Percentiles rank a stretch among this genome's conserved stretches.
phyloP scores from a whole-genome alignment of 2,797 vertebrate species.

The Triplophysa bombifrons region DNA sequence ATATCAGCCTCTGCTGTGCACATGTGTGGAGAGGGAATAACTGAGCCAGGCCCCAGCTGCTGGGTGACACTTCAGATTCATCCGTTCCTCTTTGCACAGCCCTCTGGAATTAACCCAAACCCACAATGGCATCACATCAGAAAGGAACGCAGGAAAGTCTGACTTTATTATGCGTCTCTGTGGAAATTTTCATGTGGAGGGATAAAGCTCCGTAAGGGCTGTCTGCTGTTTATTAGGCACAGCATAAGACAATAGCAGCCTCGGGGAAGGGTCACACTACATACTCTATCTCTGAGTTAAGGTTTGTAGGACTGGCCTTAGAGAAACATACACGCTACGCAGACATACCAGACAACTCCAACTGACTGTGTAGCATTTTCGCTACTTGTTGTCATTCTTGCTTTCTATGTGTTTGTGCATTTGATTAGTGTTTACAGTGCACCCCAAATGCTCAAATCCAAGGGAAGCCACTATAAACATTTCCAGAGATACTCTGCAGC shows the following conservation, averaged over 20 bases:
- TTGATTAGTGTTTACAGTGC: conserved; percentile 1
- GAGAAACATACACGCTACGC: neutral
- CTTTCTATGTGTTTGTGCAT: conserved; percentile 9
- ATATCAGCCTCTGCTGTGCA: conserved; percentile 90
- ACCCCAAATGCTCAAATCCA: neutral
- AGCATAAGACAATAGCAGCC: conserved; percentile 39
- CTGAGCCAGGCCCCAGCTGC: conserved; percentile 79
- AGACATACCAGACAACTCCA: neutral
- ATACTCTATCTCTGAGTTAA: conserved; percentile 52
- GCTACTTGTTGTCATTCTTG: conserved; percentile 9
- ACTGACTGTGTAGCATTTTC: neutral
- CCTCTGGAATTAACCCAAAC: conserved; percentile 90
- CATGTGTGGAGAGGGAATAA: conserved; percentile 74
- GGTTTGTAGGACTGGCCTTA: conserved; percentile 4
- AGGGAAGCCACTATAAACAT: neutral
- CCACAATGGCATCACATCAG: conserved; percentile 90
- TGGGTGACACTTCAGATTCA: conserved; percentile 91
- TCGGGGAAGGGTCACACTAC: conserved; percentile 9
- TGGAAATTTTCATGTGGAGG: conserved; percentile 76
- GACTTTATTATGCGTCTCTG: conserved; percentile 83
- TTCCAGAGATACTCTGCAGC: neutral
- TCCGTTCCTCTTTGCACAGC: conserved; percentile 85
- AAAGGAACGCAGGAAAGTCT: conserved; percentile 75
- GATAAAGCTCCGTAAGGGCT: conserved; percentile 42
- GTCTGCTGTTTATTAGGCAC: conserved; percentile 40